These are phyloP conservation scores for Schizopygopsis malacanthus DNA, from an alignment of 2,797 vertebrate species.

Conservation along the genomic window DNA sequence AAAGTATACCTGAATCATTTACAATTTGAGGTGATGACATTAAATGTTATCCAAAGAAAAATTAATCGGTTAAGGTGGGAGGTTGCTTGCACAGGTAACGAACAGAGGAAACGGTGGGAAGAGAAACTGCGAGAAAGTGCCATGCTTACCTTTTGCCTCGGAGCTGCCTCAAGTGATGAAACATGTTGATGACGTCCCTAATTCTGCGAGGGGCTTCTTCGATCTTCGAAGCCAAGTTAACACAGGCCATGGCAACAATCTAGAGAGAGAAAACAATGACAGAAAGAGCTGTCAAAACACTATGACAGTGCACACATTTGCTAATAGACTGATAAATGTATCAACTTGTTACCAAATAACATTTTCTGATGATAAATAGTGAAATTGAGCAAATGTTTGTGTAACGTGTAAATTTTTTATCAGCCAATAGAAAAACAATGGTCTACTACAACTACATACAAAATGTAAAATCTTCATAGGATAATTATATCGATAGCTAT, in stretches of 20 bases:
- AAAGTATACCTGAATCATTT: constrained; percentile 50
- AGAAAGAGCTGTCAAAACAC: not conserved
- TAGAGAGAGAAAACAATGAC: constrained; percentile 70
- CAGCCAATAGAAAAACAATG: not conserved
- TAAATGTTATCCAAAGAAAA: constrained; percentile 54
- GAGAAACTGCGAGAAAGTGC: not conserved
- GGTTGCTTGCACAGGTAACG: constrained; percentile 40
- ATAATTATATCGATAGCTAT: not conserved
- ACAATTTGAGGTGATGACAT: constrained; percentile 50
- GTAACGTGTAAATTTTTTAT: not conserved
- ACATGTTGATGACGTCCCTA: constrained; percentile 98
- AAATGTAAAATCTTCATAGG: not conserved
- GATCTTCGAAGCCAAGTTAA: constrained; percentile 98
- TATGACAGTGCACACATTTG: not conserved
- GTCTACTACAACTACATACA: not conserved
- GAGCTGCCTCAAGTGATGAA: constrained; percentile 92
- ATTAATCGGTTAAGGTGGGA: constrained; percentile 42
- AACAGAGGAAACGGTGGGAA: constrained; percentile 43
- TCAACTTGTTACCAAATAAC: not conserved
- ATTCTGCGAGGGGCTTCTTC: constrained; percentile 97
- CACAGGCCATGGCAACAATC: constrained; percentile 99
- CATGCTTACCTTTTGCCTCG: constrained; percentile 95
- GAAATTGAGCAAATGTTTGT: too few species aligned
- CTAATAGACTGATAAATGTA: not conserved
- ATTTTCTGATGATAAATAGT: not conserved